These are phyloP conservation scores for Stichopus horrens DNA, from an alignment of 53 echinoderm and acorn worm genomes.

Conservation along the genomic window DNA sequence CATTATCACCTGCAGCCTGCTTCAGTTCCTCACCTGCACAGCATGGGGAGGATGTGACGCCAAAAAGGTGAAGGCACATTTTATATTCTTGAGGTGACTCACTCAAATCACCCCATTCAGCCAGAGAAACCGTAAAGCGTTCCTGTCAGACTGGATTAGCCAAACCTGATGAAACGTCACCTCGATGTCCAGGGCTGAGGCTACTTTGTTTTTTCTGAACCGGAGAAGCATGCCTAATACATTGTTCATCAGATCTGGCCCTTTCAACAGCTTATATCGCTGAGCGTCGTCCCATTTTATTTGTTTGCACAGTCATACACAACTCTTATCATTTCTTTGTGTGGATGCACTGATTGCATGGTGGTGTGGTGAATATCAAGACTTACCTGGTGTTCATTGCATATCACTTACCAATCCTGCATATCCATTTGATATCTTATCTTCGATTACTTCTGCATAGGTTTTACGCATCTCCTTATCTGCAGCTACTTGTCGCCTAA, in stretches of 20 bases:
- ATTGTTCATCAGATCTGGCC: slow-evolving; percentile 1
- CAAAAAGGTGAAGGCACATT: too few species aligned
- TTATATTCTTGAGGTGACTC: neutral
- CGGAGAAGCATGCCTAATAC: neutral
- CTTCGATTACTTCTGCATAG: slow-evolving; percentile 41
- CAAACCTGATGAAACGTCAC: neutral
- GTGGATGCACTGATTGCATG: slow-evolving; percentile 39
- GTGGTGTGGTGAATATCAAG: slow-evolving; percentile 50
- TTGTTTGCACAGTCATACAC: slow-evolving; percentile 50
- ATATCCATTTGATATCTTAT: slow-evolving; percentile 26
- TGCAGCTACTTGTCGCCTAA: slow-evolving; percentile 31
- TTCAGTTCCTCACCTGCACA: neutral
- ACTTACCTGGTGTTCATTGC: slow-evolving; percentile 30
- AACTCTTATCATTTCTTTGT: slow-evolving; percentile 42
- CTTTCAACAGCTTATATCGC: neutral
- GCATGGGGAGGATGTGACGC: neutral
- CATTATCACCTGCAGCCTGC: neutral
- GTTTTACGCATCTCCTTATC: slow-evolving; percentile 42
- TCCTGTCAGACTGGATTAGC: neutral
- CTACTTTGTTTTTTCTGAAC: neutral
- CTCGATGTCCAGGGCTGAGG: neutral
- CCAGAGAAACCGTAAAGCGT: neutral
- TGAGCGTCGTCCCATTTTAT: slow-evolving; percentile 43
- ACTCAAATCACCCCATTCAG: neutral
- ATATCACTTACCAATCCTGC: slow-evolving; percentile 24